Conservation (phyloP, 2,888 invertebrate genomes). For the Thyatira batis region DNA sequence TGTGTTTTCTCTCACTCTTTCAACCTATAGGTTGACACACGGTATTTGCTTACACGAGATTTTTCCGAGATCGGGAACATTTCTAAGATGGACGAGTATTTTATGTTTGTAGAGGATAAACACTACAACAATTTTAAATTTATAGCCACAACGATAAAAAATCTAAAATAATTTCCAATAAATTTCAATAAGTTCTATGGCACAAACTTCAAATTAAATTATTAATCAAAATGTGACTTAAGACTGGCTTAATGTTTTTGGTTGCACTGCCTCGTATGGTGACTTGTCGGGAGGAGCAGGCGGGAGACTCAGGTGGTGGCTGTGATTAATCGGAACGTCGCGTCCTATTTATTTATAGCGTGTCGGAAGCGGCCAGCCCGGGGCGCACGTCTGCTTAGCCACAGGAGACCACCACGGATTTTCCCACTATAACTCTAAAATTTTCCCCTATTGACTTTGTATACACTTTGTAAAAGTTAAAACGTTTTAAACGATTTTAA, state of each 20-base stretch:
- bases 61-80: too few relatives aligned
- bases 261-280: constrained; percentile 35
- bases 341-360: constrained; percentile 71
- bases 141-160: too few relatives aligned
- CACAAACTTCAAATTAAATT: too few relatives aligned
- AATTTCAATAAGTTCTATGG: too few relatives aligned
- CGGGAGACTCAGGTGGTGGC: constrained; percentile 57
- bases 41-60: too few relatives aligned
- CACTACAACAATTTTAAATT: too few relatives aligned
- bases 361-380: constrained; percentile 51
- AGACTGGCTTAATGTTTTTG: constrained; percentile 57
- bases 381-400: constrained; percentile 51
- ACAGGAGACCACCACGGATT: constrained; percentile 45
- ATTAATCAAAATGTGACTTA: constrained; percentile 49
- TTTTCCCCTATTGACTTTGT: constrained; percentile 28
- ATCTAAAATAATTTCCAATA: too few relatives aligned
- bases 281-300: constrained; percentile 48
- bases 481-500: background rate
- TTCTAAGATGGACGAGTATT: too few relatives aligned
- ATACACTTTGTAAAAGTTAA: background rate
- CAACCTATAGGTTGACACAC: too few relatives aligned
- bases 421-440: constrained; percentile 36
- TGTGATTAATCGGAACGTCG: constrained; percentile 67
- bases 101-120: too few relatives aligned
- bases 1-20: too few relatives aligned